These are phyloP conservation scores for Hemicentrotus pulcherrimus DNA, from an alignment of 35 echinoderm and acorn worm species.

Conservation along the genomic window DNA sequence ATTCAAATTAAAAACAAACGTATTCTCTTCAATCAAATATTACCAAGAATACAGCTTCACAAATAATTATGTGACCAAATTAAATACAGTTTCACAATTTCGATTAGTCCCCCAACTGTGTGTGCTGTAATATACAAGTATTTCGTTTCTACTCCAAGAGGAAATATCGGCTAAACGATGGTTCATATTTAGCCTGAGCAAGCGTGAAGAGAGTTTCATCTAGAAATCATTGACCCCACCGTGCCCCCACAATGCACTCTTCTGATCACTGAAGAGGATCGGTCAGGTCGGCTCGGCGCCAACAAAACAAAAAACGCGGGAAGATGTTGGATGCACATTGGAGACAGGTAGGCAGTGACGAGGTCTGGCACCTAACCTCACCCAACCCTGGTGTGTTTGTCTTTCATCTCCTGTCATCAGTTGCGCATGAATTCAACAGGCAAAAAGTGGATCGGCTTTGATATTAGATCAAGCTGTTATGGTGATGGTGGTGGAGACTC, in stretches of 20 bases:
- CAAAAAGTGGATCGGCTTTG: neutral
- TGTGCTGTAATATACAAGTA: too few relatives aligned
- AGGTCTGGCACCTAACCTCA: neutral
- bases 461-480: slow-evolving; percentile 3
- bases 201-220: neutral
- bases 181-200: neutral
- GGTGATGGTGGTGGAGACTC: neutral
- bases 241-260: slow-evolving; percentile 24
- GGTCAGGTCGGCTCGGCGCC: neutral
- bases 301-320: neutral
- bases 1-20: too few relatives aligned
- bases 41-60: too few relatives aligned
- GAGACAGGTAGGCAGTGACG: neutral
- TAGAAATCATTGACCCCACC: neutral
- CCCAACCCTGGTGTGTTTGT: neutral
- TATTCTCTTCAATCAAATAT: too few relatives aligned
- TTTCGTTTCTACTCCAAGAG: too few relatives aligned
- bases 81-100: too few relatives aligned
- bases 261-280: neutral
- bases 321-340: neutral
- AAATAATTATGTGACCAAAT: too few relatives aligned
- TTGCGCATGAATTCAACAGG: slow-evolving; percentile 37
- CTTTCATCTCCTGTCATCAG: slow-evolving; percentile 26
- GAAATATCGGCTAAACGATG: neutral
- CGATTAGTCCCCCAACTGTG: too few relatives aligned